Base-by-base conservation (phyloP, 2,113 vertebrate species). In the Pagrus major region DNA sequence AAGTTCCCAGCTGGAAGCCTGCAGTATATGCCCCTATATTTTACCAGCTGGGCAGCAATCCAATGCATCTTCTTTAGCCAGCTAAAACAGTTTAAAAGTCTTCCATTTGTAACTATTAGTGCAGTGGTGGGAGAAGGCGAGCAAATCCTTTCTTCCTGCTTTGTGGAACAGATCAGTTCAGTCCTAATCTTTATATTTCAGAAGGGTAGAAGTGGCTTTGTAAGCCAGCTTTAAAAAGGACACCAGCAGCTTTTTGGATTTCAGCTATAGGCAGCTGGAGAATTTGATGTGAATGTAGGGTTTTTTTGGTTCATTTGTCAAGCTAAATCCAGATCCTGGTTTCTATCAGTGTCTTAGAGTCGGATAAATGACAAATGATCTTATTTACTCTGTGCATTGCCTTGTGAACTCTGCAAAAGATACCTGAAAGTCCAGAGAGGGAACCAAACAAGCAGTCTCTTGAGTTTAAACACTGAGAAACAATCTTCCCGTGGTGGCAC, bases 61-160 rank as follows among this genome's bases (percentile, higher is more conserved):
- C 66, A 79, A 69, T 66, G 51, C 18, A 59, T 85, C 65, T 44
- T 61, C 81, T 85, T 80, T 86, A 73, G 55, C 76, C 69, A 56
- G 70, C 60, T 67, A 59, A 86, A 80, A 71, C 39, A 54, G n/a
- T 65, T 80, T 60, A 61, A 75, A 71, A 71, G 60, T 61, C 73
- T 37, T 49, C 51, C 71, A 86, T 86, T 87, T 87, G 76, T 80
- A 83, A 76, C 72, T 61, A 67, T 87, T 89, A 86, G 51, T n/a
- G 70, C 63, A 41, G 55, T 29, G 59, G 29, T 39, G 37, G 81
- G 49, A 70, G 25, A 39, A 55, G 11, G 54, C 35, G 31, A 27
- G 37, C 29, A 76, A 66, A 87, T 54, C 73, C 64, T 63, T 55
- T 68, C 33, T 68, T 37, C 41, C 39, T n/a, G 59, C 68, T 35